Evolutionary conservation across 1,140 invertebrate genomes (phyloP), one percentile per base, ranked within the genome.

Genomic region (Xylocopa sonorina): DNA sequence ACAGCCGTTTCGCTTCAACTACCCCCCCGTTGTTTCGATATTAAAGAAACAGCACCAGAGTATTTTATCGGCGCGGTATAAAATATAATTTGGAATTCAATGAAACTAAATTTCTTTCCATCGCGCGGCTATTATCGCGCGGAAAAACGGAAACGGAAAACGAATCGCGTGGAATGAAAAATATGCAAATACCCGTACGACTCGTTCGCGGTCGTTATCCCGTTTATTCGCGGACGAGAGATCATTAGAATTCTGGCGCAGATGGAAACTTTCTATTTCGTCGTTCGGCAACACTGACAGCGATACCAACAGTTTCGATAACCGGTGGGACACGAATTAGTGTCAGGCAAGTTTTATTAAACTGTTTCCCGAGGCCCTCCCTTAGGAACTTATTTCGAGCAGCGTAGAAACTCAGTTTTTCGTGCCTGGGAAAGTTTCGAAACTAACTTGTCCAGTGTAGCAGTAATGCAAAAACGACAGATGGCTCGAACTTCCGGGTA

Each of bases 381-480:
- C 29, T 48, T 16, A 9, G n/a, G 16, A 48, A 68, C 63, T 77
- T 77, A 58, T 68, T 68, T 38, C 74, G 63, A 29, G n/a, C 41
- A 50, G 6, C 4, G n/a, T 14, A 12, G 24, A 32, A 66, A 43
- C 72, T 43, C 6, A 16, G 18, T 68, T 77, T 77, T 77, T 77
- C 41, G 43, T n/a, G 74, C 14, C 67, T 21, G 24, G 21, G 0
- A 14, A 21, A 68, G 68, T 27, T 77, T 77, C 3, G 43, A 21
- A 77, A 78, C 66, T 71, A 71, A 78, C 57, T 62, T 60, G 55
- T 43, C 38, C 43, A 41, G 67, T 32, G 67, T 46, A 60, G 67
- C 76, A 71, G 76, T 72, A 46, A 71, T 72, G 76, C 64, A 78
- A 78, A 72, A 78, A 78, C 75, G 67, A 78, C 76, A 78, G 76